Evolutionary conservation across 2,113 vertebrate species (phyloP).

Genomic region (Ariopsis seemanni): DNA sequence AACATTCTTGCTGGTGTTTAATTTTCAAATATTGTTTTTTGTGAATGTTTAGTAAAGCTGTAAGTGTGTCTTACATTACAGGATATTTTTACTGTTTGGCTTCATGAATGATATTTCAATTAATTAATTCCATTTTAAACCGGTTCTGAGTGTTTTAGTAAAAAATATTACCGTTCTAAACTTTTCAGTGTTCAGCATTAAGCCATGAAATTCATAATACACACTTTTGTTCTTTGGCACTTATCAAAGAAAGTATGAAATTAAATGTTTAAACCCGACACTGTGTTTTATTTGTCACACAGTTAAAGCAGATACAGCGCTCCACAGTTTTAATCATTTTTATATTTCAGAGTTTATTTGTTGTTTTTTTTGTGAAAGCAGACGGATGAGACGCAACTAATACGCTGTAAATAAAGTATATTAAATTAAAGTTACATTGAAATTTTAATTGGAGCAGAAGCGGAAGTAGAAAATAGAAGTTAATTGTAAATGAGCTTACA

Average conservation of each 20-base stretch:
- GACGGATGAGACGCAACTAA: not conserved
- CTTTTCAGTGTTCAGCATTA: not conserved
- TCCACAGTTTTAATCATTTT: not conserved
- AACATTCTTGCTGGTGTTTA: not conserved
- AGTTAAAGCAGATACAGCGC: not conserved
- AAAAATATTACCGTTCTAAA: not conserved
- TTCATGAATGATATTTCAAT: not conserved
- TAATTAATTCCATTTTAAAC: not conserved
- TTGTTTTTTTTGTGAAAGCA: not conserved
- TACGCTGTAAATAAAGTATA: not conserved
- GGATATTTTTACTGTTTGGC: not conserved
- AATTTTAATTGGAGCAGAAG: not conserved
- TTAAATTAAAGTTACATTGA: not conserved
- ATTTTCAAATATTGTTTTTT: not conserved
- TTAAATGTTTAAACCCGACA: not conserved
- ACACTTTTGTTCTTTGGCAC: not conserved
- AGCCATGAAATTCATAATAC: not conserved
- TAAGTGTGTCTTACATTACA: not conserved
- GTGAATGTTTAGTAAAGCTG: not conserved
- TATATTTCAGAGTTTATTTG: not conserved
- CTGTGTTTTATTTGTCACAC: not conserved
- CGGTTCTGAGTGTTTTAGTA: not conserved
- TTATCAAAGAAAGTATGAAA: not conserved
- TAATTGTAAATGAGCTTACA: not conserved
- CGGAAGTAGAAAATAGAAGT: too few species aligned